Conservation (phyloP, 2,797 vertebrate genomes). For the Adrianichthys oophorus region DNA sequence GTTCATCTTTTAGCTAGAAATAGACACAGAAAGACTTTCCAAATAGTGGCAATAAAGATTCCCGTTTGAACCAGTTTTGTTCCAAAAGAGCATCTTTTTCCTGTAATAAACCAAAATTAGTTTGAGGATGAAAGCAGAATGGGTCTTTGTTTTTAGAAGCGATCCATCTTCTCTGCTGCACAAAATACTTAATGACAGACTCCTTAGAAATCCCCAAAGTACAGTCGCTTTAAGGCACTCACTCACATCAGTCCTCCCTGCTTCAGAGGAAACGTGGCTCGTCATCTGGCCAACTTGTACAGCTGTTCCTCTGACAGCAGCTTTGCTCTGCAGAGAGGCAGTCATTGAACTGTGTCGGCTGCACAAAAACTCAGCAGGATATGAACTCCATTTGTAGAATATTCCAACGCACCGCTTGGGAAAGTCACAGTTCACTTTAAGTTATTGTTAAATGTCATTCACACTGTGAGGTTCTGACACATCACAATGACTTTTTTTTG, state of each 20-base stretch:
- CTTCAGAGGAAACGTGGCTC: constrained; percentile 21
- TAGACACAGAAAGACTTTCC: constrained; percentile 22
- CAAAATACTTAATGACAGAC: constrained; percentile 12
- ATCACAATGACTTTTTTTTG: constrained; percentile 51
- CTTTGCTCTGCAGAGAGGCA: constrained; percentile 23
- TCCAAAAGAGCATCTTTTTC: constrained; percentile 47
- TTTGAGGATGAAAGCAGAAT: constrained; percentile 41
- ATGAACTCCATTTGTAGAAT: constrained; percentile 24
- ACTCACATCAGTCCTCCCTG: constrained; percentile 41
- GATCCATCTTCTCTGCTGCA: constrained; percentile 23
- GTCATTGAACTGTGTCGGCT: constrained; percentile 26
- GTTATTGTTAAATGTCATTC: constrained; percentile 50
- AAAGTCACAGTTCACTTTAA: constrained; percentile 41
- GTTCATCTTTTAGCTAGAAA: constrained; percentile 8
- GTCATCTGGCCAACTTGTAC: constrained; percentile 42
- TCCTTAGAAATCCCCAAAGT: constrained; percentile 10
- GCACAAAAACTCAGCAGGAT: constrained; percentile 40
- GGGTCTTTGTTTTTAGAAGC: constrained; percentile 27
- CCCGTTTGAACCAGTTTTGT: constrained; percentile 39
- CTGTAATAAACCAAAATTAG: constrained; percentile 51
- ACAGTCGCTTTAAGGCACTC: constrained; percentile 39
- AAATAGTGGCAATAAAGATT: constrained; percentile 17
- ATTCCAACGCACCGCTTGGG: constrained; percentile 38
- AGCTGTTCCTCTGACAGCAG: constrained; percentile 53
- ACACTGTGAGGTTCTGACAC: constrained; percentile 29